Base-by-base conservation (phyloP, 2,113 vertebrate species). In the Rissa tridactyla region DNA sequence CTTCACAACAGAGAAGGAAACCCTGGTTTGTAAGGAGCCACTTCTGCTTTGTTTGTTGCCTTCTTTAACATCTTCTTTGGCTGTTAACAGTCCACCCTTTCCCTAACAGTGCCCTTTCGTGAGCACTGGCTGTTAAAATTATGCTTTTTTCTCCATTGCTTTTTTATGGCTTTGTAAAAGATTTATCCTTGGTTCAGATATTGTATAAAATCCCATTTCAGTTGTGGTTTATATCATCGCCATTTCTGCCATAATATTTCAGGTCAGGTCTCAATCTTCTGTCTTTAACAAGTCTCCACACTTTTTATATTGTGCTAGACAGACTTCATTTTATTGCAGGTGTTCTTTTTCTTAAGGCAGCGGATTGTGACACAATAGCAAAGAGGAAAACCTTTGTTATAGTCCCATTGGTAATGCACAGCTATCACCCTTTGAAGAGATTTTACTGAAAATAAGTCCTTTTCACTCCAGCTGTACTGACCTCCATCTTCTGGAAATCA, bases 121-220 rank as follows among this genome's bases (percentile, higher is more conserved):
- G 1, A 85, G 65, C 21, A 29, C 36, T 82, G 29, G 21, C 38
- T 64, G 30, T 90, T 92, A 68, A 93, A 93, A 93, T 93, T 61
- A 93, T n/a, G 15, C 55, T 88, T 92, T 30, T 85, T 94, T 85
- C 61, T 93, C 86, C 80, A 25, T 77, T 79, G 36, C 34, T 69
- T 91, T 94, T 95, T 85, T 73, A 91, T 77, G 66, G 65, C 78
- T 96, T 96, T 95, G 38, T 94, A 46, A 70, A 96, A 95, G 55
- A 77, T 94, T 95, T 85, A 69, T 86, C 30, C 47, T 69, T 71
- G 20, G 47, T 95, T 90, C 76, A 83, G 76, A 89, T 81, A 84
- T 64, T 91, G 38, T 87, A 72, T 88, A 93, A 96, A 96, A 91
- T 78, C 72, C 87, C 76, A 66, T 89, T 94, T 95, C 75, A 71